A percentile compares a stretch with the other conserved stretches of the same genome.
Evolutionary conservation across 2,797 vertebrate genomes (phyloP).

Genomic region (Dendrocincla fuliginosa): DNA sequence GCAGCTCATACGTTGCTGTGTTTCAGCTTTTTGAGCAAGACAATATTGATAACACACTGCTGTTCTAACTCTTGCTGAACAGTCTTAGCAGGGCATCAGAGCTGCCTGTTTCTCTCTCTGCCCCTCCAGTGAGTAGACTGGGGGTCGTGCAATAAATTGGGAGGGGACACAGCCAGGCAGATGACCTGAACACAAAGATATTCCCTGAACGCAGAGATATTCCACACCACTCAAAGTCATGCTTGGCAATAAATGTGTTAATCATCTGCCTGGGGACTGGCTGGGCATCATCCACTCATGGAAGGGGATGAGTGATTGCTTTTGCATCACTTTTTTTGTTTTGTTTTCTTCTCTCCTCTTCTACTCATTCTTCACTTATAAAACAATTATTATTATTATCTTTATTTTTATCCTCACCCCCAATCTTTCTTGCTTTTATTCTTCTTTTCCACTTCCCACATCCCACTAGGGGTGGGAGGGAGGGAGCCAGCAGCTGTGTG

Average conservation of each 20-base stretch:
- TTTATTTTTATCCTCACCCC: background rate
- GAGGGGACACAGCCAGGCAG: background rate
- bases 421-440: background rate
- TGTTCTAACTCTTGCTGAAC: background rate
- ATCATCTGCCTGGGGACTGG: background rate
- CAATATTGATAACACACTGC: background rate
- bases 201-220: background rate
- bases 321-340: background rate
- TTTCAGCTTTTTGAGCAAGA: background rate
- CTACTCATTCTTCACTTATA: background rate
- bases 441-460: background rate
- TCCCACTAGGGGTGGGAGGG: background rate
- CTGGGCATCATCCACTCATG: background rate
- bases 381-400: background rate
- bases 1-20: background rate
- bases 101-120: background rate
- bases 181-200: background rate
- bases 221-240: accelerated
- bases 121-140: background rate
- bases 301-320: background rate
- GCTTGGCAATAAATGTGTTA: background rate
- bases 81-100: background rate
- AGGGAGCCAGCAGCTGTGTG: background rate
- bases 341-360: background rate
- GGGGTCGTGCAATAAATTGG: background rate